phyloP scores from a whole-genome alignment of 1,140 invertebrate genomes.

The Acromyrmex echinatior region DNA sequence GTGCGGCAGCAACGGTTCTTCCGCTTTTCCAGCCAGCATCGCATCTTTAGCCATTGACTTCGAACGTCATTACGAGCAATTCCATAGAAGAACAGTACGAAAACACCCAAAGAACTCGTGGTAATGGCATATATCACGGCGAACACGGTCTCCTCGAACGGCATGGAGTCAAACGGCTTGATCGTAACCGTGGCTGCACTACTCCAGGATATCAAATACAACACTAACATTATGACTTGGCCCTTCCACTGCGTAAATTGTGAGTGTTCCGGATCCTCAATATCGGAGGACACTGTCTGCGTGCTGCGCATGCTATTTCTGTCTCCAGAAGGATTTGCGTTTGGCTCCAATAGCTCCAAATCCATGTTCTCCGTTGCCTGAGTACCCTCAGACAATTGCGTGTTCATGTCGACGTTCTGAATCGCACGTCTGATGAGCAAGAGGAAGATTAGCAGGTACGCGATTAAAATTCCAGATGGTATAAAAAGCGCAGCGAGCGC shows the following conservation, averaged over 20 bases:
- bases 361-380: constrained; percentile 94
- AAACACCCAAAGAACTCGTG: constrained; percentile 91
- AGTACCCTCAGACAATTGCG: constrained; percentile 92
- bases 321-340: constrained; percentile 85
- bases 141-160: constrained; percentile 92
- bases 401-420: constrained; percentile 89
- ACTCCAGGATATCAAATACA: constrained; percentile 93
- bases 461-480: constrained; percentile 91
- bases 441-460: constrained; percentile 92
- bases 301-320: constrained; percentile 89
- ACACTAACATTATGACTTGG: constrained; percentile 91
- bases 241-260: constrained; percentile 93
- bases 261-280: constrained; percentile 93
- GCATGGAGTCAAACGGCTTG: constrained; percentile 89
- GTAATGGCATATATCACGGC: constrained; percentile 92
- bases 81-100: constrained; percentile 95
- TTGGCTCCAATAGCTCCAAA: constrained; percentile 91
- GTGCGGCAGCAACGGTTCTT: constrained; percentile 89
- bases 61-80: constrained; percentile 94
- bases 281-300: constrained; percentile 90
- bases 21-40: constrained; percentile 88
- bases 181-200: constrained; percentile 90
- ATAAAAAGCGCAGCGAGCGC: constrained; percentile 94
- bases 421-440: constrained; percentile 92
- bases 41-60: constrained; percentile 90